Evolutionary conservation across 2,888 invertebrate genomes (phyloP), one percentile per base, ranked within the genome.

Genomic region (Rhabditoides inermis): DNA sequence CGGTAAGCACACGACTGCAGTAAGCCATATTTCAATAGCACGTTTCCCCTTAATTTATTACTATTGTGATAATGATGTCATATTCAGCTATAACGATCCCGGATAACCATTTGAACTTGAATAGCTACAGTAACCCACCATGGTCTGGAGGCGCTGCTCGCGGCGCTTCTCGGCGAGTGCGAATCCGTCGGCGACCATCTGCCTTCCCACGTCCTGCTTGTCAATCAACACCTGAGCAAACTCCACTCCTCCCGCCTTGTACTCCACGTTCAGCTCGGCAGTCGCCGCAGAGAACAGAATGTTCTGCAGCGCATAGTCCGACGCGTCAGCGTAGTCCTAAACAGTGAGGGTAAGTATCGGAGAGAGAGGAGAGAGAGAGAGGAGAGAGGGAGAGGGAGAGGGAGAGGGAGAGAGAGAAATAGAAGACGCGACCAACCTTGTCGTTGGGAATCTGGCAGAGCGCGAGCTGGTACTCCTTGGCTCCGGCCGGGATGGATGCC

Each of bases 401-500:
- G n/a, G n/a, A n/a, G n/a, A n/a, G n/a, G n/a, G n/a, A n/a, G n/a
- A n/a, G n/a, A n/a, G n/a, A n/a, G n/a, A n/a, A n/a, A n/a, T n/a
- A n/a, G n/a, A n/a, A n/a, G n/a, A n/a, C n/a, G n/a, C n/a, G 7
- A 39, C 40, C 7, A 20, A 39, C 81, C 78, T 87, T 86, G 79
- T 95, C 94, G 52, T 83, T 80, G 6, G 92, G 90, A 76, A 90
- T 83, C 69, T 83, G 82, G 28, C 89, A 84, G 75, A 88, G 86
- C 28, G 90, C 90, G 55, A 98, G 81, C 2, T 82, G 80, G 77
- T 88, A 91, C 77, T 92, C 90, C 25, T 83, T 84, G 1, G 91
- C 94, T 76, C 40, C 88, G 15, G 80, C 71, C 15, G 79, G 70
- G 51, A 89, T 86, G 2, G 81, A 78, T 32, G 84, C 83, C 72